phyloP scores from a whole-genome alignment of 2,888 invertebrate species.

The Drosophila suboccidentalis region DNA sequence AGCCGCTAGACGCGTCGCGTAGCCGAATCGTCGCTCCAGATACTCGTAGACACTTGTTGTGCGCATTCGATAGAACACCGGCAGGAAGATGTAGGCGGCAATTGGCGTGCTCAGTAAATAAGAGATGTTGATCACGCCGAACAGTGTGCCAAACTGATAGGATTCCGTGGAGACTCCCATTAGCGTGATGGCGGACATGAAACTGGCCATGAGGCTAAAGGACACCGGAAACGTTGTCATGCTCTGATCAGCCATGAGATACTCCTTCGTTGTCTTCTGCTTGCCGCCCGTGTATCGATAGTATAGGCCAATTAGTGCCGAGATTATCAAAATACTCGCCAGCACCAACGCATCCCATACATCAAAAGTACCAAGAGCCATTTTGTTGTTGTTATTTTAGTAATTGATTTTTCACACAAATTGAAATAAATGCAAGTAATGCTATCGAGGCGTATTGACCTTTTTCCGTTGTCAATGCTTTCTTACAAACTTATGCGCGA shows the following conservation, averaged over 20 bases:
- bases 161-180: slow-evolving; percentile 96
- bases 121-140: slow-evolving; percentile 91
- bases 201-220: slow-evolving; percentile 96
- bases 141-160: slow-evolving; percentile 93
- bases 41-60: slow-evolving; percentile 96
- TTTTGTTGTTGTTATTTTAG: slow-evolving; percentile 33
- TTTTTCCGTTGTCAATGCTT: slow-evolving; percentile 63
- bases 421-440: slow-evolving; percentile 11
- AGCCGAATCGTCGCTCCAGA: slow-evolving; percentile 94
- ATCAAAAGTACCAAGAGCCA: slow-evolving; percentile 86
- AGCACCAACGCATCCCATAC: slow-evolving; percentile 92
- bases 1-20: slow-evolving; percentile 90
- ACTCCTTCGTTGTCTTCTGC: slow-evolving; percentile 95
- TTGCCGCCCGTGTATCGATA: slow-evolving; percentile 94
- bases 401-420: slow-evolving; percentile 65
- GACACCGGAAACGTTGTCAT: slow-evolving; percentile 94
- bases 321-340: slow-evolving; percentile 89
- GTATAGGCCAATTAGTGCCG: slow-evolving; percentile 92
- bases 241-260: slow-evolving; percentile 92
- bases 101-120: slow-evolving; percentile 92
- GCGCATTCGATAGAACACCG: slow-evolving; percentile 94
- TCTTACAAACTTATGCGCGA: slow-evolving; percentile 34
- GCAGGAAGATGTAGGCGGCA: slow-evolving; percentile 91
- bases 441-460: slow-evolving; percentile 59
- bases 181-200: slow-evolving; percentile 95